phyloP scores from a whole-genome alignment of 1,140 invertebrate genomes.

The Aphis gossypii region DNA sequence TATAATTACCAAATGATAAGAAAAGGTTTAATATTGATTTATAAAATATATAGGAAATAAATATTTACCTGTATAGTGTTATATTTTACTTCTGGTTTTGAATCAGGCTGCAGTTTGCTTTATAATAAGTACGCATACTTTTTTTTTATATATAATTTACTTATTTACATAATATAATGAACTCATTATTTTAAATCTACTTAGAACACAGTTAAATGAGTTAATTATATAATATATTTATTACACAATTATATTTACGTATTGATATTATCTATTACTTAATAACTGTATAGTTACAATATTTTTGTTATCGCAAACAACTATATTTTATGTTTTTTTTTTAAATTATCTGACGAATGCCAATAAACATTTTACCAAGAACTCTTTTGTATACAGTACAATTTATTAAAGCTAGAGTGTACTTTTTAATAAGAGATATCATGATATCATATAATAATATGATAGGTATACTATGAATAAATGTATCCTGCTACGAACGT shows the following conservation, averaged over 20 bases:
- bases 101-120: background rate
- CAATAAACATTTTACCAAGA: background rate
- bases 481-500: background rate
- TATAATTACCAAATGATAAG: background rate
- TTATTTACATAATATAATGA: background rate
- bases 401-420: background rate
- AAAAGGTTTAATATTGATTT: background rate
- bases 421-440: background rate
- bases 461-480: background rate
- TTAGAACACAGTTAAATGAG: background rate
- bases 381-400: background rate
- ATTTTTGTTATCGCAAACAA: background rate
- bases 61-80: background rate
- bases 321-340: background rate
- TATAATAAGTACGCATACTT: background rate
- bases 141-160: background rate
- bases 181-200: conserved; percentile 2
- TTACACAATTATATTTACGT: conserved; percentile 3
- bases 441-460: background rate
- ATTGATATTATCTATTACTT: background rate
- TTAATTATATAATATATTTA: background rate
- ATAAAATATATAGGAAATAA: background rate
- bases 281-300: background rate
- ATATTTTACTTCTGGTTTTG: background rate
- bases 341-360: background rate